A percentile compares a stretch with the other conserved stretches of the same genome.
These are phyloP conservation scores for Graptemys geographica DNA, from an alignment of 2,797 vertebrate species.

Conservation along the genomic window DNA sequence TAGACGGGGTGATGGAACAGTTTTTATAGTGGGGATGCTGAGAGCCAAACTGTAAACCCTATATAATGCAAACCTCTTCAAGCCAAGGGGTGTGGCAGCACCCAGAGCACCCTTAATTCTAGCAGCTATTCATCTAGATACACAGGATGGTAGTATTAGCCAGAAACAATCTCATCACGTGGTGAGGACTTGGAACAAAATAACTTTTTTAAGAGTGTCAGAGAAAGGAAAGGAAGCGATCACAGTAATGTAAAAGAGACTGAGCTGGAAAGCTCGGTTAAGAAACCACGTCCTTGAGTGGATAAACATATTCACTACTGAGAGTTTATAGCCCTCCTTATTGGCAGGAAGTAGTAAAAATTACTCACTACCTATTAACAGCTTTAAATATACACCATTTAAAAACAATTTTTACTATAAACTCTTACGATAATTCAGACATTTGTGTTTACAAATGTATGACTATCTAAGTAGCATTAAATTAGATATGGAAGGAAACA, in stretches of 20 bases:
- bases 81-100: too few species aligned
- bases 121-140: too few species aligned
- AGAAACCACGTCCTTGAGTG: background rate
- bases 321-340: background rate
- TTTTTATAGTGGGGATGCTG: too few species aligned
- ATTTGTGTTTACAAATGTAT: fast-evolving
- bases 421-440: background rate
- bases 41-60: too few species aligned
- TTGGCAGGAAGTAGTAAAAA: background rate
- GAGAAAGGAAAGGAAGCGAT: background rate
- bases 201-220: background rate
- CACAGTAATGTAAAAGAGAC: background rate
- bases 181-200: background rate
- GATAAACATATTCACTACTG: background rate
- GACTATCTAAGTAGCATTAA: background rate
- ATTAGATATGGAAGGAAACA: too few species aligned
- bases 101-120: too few species aligned
- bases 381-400: background rate
- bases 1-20: too few species aligned
- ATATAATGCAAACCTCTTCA: too few species aligned
- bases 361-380: background rate
- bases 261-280: background rate
- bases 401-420: background rate
- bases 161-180: too few species aligned
- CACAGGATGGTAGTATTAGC: too few species aligned